Evolutionary conservation across 2,888 invertebrate species (phyloP), one percentile per base, ranked within the genome.

Genomic region (Melanchra persicariae): DNA sequence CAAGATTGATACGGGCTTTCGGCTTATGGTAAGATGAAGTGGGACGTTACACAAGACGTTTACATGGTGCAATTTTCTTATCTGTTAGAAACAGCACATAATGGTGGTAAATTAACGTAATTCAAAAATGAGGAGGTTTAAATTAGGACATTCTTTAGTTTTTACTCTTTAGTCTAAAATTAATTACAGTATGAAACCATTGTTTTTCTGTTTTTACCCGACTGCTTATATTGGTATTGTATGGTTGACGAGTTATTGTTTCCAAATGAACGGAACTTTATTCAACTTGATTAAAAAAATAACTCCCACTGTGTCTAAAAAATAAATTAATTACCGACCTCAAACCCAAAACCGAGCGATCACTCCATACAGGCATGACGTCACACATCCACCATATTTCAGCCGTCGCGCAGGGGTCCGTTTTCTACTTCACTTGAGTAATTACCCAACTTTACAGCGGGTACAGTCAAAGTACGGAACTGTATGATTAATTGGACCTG

Each of bases 381-480:
- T 54, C 81, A 81, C 65, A 77, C 47, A 70, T 79, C 26, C 24
- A 40, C 65, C 37, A 70, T 70, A 77, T 70, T 74, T 63, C 61
- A 61, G 10, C 64, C 61, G 67, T 68, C 79, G 72, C 49, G 58
- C 70, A 9, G 52, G 62, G 79, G 76, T 79, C 74, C 70, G 59
- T 75, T 74, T 78, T 70, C 59, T 68, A 72, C 70, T 68, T 65
- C 61, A 69, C 68, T 78, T 84, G 85, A 84, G 81, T 84, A 78
- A 85, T 84, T 81, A 78, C 72, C 68, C 68, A 79, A 82, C 81
- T 85, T 85, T 71, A 62, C 69, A 66, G n/a, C 59, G 66, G 60
- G 61, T 79, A 67, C 57, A 60, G 60, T 57, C 57, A 45, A 76
- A 71, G 67, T 77, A 73, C 68, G 67, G 49, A 71, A 66, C 70